phyloP scores from a whole-genome alignment of 2,888 invertebrate species.

The Tethea ocularis region DNA sequence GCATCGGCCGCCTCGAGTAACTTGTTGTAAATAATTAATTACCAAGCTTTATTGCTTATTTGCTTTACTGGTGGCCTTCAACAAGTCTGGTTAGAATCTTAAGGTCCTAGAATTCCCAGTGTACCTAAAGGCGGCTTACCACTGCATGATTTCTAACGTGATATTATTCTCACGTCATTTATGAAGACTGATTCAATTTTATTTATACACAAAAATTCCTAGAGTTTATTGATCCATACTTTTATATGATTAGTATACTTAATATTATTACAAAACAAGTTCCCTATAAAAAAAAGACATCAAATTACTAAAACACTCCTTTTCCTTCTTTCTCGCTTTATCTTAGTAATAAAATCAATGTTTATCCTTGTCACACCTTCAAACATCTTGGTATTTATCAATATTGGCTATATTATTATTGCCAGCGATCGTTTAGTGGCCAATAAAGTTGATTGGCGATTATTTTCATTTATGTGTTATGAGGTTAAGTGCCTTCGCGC shows the following conservation, averaged over 20 bases:
- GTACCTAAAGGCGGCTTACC: too few relatives aligned
- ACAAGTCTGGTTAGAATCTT: too few relatives aligned
- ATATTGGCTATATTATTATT: constrained; percentile 19
- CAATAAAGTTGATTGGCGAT: constrained; percentile 63
- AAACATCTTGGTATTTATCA: constrained; percentile 6
- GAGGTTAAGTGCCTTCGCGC: constrained; percentile 49
- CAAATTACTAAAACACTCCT: background rate
- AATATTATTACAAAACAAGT: background rate
- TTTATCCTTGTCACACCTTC: background rate
- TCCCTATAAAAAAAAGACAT: background rate
- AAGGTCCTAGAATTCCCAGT: too few relatives aligned
- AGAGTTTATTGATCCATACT: background rate
- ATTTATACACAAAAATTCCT: background rate
- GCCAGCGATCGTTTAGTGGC: constrained; percentile 42
- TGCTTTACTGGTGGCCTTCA: too few relatives aligned
- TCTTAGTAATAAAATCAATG: background rate
- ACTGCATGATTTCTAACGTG: too few relatives aligned
- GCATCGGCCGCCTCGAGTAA: too few relatives aligned
- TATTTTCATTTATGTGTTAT: constrained; percentile 50
- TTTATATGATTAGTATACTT: background rate
- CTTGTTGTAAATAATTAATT: too few relatives aligned
- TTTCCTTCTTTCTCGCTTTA: background rate
- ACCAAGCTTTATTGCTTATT: too few relatives aligned
- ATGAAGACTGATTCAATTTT: background rate
- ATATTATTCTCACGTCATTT: too few relatives aligned